phyloP scores from a whole-genome alignment of 2,113 vertebrate genomes.

The Saguinus midas region DNA sequence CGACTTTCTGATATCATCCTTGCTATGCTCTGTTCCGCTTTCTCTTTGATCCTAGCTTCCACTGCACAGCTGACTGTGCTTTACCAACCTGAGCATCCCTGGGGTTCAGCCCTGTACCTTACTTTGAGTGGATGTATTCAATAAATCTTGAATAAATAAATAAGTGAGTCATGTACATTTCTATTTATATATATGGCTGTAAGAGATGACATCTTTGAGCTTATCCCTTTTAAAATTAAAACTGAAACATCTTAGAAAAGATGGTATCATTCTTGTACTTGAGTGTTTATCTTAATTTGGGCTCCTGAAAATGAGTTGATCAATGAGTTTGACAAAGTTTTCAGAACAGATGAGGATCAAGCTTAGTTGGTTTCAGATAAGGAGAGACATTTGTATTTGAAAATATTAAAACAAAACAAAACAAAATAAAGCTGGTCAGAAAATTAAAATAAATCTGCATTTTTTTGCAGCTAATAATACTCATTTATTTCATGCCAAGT shows the following conservation, averaged over 20 bases:
- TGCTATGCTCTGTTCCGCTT: background rate
- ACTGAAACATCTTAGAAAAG: background rate
- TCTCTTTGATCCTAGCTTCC: background rate
- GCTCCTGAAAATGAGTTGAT: background rate
- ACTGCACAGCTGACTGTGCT: no score
- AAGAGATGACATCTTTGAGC: background rate
- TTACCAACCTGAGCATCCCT: background rate
- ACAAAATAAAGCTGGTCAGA: background rate
- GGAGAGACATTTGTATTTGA: background rate
- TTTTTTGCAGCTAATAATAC: background rate
- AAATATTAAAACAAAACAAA: background rate
- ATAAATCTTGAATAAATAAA: background rate
- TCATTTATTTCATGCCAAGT: conserved; percentile 41
- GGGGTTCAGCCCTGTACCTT: background rate
- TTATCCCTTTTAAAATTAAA: conserved; percentile 21
- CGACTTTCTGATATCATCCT: background rate
- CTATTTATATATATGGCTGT: background rate
- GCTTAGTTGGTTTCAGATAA: background rate
- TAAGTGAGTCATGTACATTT: background rate
- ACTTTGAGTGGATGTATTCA: background rate
- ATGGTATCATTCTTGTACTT: background rate
- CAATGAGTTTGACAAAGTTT: conserved; percentile 1
- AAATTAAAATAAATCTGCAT: background rate
- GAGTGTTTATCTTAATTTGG: background rate
- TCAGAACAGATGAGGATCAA: background rate